A percentile compares a stretch with the other conserved stretches of the same genome.
Conservation (phyloP, 1,140 invertebrate genomes). For the Elymnias hypermnestra region DNA sequence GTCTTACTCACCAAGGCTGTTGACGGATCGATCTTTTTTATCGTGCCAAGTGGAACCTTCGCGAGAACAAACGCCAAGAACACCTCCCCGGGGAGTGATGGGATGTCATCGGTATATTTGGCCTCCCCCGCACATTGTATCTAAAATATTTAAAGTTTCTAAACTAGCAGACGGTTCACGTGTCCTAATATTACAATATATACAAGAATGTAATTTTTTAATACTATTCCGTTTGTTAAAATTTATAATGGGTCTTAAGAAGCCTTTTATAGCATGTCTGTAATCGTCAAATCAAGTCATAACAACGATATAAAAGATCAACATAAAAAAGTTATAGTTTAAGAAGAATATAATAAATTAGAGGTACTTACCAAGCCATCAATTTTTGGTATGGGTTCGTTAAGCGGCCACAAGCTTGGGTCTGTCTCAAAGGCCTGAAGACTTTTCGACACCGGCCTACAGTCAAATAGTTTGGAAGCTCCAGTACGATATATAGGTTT, state of each 20-base stretch:
- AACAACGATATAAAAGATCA: no score
- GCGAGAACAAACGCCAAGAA: slow-evolving; percentile 79
- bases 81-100: slow-evolving; percentile 75
- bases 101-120: slow-evolving; percentile 80
- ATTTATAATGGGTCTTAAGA: no score
- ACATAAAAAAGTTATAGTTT: no score
- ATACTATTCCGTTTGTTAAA: no score
- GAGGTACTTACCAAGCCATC: slow-evolving; percentile 77
- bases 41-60: slow-evolving; percentile 39
- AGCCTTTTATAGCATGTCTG: no score
- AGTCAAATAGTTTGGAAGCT: slow-evolving; percentile 55
- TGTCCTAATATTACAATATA: slow-evolving; percentile 17
- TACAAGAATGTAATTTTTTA: no score
- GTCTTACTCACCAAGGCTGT: slow-evolving; percentile 1
- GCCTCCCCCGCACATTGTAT: slow-evolving; percentile 79
- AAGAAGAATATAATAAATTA: no score
- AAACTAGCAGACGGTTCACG: no score
- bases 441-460: slow-evolving; percentile 79
- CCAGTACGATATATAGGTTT: slow-evolving; percentile 66
- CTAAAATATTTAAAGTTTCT: slow-evolving; percentile 49
- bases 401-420: slow-evolving; percentile 81
- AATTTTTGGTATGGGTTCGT: slow-evolving; percentile 82
- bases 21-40: slow-evolving; percentile 76
- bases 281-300: no score
- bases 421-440: slow-evolving; percentile 81